Evolutionary conservation across 2,797 vertebrate species (phyloP).

Genomic region (Coendou prehensilis): DNA sequence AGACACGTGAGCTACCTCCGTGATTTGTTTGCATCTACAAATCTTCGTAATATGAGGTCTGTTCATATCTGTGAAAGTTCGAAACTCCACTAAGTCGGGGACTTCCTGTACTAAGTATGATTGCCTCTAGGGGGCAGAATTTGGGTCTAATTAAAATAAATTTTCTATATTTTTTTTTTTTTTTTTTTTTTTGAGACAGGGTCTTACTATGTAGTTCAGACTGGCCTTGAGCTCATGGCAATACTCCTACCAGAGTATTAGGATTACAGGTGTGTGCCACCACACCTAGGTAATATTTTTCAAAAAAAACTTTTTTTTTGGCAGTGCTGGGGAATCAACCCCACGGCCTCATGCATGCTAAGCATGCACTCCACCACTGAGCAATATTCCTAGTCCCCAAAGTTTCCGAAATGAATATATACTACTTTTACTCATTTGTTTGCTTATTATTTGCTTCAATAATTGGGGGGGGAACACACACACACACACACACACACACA

Average conservation of each 20-base stretch:
- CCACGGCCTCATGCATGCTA: background rate
- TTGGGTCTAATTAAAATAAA: slow-evolving; percentile 43
- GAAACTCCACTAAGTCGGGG: background rate
- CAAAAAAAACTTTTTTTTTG: background rate
- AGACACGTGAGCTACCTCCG: background rate
- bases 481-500: background rate
- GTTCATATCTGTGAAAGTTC: background rate
- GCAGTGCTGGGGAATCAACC: background rate
- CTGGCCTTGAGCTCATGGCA: background rate
- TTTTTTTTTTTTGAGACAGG: background rate
- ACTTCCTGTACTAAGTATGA: background rate
- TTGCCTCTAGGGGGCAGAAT: slow-evolving; percentile 45
- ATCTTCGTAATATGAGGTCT: background rate
- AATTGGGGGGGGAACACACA: background rate
- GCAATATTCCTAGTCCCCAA: background rate
- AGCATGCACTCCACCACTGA: background rate
- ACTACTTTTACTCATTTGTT: slow-evolving; percentile 53
- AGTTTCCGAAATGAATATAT: slow-evolving; percentile 47
- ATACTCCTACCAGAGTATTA: background rate
- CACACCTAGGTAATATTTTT: background rate
- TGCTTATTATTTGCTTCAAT: slow-evolving; percentile 62
- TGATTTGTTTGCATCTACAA: background rate
- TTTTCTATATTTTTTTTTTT: background rate
- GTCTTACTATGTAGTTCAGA: background rate
- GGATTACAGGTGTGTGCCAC: background rate